These are phyloP conservation scores for Agapostemon virescens DNA, from an alignment of 2,888 invertebrate species.

Conservation along the genomic window DNA sequence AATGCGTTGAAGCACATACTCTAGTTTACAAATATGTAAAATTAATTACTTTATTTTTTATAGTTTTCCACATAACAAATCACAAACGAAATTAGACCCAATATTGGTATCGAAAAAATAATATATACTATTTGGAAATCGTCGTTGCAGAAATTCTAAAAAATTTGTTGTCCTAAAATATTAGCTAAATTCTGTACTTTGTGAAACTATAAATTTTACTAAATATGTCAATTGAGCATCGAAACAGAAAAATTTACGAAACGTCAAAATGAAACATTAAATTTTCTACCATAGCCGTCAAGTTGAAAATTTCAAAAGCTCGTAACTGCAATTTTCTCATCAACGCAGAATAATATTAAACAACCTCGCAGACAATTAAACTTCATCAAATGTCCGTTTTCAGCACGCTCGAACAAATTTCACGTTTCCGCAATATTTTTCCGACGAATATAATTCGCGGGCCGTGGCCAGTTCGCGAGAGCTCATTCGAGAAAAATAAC, in stretches of 20 bases:
- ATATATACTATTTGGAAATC: too few relatives aligned
- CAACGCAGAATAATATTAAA: not conserved
- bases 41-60: too few relatives aligned
- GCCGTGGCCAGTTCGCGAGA: not conserved
- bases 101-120: too few relatives aligned
- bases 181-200: too few relatives aligned
- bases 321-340: not conserved
- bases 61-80: too few relatives aligned
- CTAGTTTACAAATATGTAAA: too few relatives aligned
- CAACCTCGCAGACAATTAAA: constrained; percentile 6
- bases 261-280: not conserved
- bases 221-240: too few relatives aligned
- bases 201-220: too few relatives aligned
- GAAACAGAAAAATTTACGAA: not conserved
- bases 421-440: not conserved
- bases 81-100: too few relatives aligned
- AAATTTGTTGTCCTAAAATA: too few relatives aligned
- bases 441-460: not conserved
- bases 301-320: not conserved
- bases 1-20: too few relatives aligned
- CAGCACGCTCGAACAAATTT: not conserved
- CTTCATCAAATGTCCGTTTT: not conserved
- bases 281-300: not conserved
- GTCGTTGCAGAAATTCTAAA: too few relatives aligned
- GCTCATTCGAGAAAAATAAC: constrained; percentile 5